A percentile compares a stretch with the other conserved stretches of the same genome.
Evolutionary conservation across 2,888 invertebrate species (phyloP).

Genomic region (Xestia rhomboidea): DNA sequence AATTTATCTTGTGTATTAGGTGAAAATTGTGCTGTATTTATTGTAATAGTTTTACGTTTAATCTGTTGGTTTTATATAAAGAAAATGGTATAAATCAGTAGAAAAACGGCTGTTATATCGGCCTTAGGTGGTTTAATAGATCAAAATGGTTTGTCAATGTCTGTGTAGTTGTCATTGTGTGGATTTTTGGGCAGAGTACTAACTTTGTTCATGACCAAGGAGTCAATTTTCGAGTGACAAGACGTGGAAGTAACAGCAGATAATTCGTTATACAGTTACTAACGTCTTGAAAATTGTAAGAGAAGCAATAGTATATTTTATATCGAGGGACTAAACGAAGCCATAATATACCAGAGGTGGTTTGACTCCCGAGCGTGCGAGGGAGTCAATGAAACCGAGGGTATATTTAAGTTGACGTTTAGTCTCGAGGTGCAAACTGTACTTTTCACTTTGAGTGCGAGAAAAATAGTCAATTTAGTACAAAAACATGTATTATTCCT

Average conservation of each 20-base stretch:
- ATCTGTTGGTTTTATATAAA: constrained; percentile 1
- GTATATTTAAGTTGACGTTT: no score
- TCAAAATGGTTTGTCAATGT: neutral
- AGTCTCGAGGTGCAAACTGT: no score
- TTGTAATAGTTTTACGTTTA: neutral
- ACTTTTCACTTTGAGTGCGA: no score
- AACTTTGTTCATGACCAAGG: neutral
- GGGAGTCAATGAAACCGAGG: no score
- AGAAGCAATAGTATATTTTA: no score
- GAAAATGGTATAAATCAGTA: neutral
- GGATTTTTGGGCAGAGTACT: neutral
- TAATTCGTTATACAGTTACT: neutral
- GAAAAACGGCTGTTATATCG: neutral
- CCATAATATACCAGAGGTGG: no score
- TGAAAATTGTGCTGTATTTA: constrained; percentile 35
- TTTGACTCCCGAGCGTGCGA: no score
- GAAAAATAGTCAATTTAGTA: no score
- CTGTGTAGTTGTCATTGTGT: neutral
- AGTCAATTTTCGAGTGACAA: neutral
- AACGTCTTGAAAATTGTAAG: no score
- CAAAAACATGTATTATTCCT: no score
- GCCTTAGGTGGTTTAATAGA: neutral
- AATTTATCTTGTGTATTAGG: constrained; percentile 49
- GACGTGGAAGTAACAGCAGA: neutral
- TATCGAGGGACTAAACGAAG: no score